Conservation (phyloP, 2,113 vertebrate genomes). For the Sander vitreus region DNA sequence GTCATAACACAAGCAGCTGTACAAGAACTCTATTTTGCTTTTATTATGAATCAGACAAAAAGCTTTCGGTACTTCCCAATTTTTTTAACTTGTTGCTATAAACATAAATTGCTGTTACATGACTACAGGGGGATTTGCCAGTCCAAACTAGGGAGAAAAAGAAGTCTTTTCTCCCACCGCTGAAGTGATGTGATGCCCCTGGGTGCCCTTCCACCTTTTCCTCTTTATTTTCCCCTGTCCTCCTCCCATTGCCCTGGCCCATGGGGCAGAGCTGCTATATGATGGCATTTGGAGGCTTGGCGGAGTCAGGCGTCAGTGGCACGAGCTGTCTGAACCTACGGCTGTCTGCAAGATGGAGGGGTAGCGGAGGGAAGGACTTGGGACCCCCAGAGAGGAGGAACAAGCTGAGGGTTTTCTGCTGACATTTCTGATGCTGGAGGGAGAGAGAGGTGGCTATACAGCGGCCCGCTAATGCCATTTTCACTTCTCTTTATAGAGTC, state of each 20-base stretch:
- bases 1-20: neutral
- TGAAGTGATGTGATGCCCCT: constrained; percentile 2
- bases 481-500: constrained; percentile 1
- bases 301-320: constrained; percentile 23
- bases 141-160: neutral
- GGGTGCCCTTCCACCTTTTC: constrained; percentile 36
- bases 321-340: constrained; percentile 54
- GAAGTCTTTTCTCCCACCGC: neutral
- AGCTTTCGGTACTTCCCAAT: neutral
- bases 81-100: neutral
- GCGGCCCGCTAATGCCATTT: constrained; percentile 18
- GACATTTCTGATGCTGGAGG: constrained; percentile 61
- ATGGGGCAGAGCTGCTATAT: constrained; percentile 57
- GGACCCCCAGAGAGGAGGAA: constrained; percentile 50
- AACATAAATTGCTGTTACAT: neutral
- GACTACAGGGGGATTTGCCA: neutral
- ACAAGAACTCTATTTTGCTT: neutral
- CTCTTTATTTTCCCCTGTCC: constrained; percentile 44
- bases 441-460: constrained; percentile 20
- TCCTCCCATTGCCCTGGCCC: constrained; percentile 34
- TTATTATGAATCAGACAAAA: neutral
- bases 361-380: constrained; percentile 47
- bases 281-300: constrained; percentile 73
- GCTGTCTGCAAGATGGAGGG: constrained; percentile 41
- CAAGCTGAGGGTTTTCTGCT: constrained; percentile 30